phyloP scores from a whole-genome alignment of 2,797 vertebrate species.

The Manis javanica region DNA sequence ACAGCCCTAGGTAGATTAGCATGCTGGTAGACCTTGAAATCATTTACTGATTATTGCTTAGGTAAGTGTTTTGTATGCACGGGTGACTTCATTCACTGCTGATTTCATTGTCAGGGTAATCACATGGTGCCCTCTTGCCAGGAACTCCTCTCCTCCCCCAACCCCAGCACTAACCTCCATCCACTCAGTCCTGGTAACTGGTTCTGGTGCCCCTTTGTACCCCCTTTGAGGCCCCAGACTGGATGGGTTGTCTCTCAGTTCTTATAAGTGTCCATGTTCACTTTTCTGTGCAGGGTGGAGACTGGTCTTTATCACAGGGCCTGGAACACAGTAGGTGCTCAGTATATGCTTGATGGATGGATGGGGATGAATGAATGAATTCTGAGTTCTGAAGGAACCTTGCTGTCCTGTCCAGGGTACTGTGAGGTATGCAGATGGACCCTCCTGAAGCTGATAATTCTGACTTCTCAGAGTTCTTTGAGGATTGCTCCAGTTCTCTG shows the following conservation, averaged over 20 bases:
- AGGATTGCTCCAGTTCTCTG: not conserved
- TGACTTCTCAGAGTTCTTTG: not conserved
- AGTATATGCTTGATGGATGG: not conserved
- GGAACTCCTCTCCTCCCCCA: not conserved
- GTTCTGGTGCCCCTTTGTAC: not conserved
- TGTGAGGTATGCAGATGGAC: not conserved
- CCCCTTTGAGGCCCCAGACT: not conserved
- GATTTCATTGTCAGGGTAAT: conserved; percentile 30
- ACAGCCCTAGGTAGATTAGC: not conserved
- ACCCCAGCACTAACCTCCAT: not conserved
- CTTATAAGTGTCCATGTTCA: not conserved
- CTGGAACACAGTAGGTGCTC: not conserved
- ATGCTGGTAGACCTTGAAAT: conserved; percentile 29
- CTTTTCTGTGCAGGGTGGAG: not conserved
- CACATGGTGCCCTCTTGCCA: not conserved
- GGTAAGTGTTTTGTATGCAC: not conserved
- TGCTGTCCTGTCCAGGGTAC: not conserved
- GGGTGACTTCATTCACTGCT: conserved; percentile 6
- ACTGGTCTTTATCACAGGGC: not conserved
- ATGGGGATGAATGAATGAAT: not conserved
- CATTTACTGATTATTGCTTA: not conserved
- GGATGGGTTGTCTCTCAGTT: not conserved
- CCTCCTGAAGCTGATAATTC: not conserved
- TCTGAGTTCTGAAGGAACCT: conserved; percentile 30
- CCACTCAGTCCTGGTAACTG: not conserved